Evolutionary conservation across 2,797 vertebrate genomes (phyloP).

Genomic region (Morelia viridis): DNA sequence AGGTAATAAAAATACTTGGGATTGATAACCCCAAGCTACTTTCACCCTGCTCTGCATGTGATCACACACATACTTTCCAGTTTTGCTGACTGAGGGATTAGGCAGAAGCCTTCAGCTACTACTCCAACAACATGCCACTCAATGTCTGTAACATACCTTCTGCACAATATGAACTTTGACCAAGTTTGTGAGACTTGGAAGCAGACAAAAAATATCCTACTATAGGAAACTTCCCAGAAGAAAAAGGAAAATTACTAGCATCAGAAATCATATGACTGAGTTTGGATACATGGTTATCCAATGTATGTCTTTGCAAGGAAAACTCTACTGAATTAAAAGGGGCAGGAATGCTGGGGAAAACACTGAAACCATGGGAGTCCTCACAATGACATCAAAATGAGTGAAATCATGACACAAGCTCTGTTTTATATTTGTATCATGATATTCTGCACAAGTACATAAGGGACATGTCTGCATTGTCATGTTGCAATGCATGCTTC

Average conservation of each 20-base stretch:
- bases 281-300: neutral
- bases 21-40: neutral
- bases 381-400: neutral
- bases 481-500: neutral
- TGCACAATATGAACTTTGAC: constrained; percentile 33
- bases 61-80: neutral
- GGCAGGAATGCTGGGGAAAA: neutral
- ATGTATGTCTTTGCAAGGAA: fast-evolving
- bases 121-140: neutral
- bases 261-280: neutral
- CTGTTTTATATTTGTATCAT: neutral
- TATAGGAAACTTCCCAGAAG: neutral
- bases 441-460: neutral
- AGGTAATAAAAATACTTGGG: neutral
- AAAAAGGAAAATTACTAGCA: neutral
- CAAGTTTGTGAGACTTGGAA: constrained; percentile 24
- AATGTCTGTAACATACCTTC: constrained; percentile 4
- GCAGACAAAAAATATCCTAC: neutral
- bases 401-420: neutral
- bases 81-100: constrained; percentile 20
- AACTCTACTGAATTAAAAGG: neutral
- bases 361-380: neutral
- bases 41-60: neutral
- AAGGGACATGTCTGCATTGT: neutral
- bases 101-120: constrained; percentile 6